phyloP scores from a whole-genome alignment of 2,797 vertebrate species.

The Dendrocincla tyrannina region DNA sequence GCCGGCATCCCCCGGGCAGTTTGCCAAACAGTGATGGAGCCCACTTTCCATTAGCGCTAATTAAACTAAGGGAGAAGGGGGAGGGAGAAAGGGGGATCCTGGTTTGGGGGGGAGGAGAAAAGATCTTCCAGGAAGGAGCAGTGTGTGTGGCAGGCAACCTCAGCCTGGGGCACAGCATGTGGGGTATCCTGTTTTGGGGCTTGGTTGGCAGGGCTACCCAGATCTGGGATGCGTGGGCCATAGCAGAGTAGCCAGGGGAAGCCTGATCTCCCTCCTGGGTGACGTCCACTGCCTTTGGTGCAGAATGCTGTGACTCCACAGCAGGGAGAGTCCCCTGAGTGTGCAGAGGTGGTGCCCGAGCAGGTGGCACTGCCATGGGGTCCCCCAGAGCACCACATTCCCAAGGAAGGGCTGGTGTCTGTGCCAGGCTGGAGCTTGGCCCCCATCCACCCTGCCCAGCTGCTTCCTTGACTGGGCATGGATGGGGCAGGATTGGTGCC shows the following conservation, averaged over 20 bases:
- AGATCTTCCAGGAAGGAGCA: slow-evolving; percentile 39
- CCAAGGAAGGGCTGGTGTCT: not conserved
- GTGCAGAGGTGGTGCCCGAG: not conserved
- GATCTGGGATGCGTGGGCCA: not conserved
- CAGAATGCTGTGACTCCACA: not conserved
- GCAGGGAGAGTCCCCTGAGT: not conserved
- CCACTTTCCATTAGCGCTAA: slow-evolving; percentile 75
- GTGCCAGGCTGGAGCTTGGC: not conserved
- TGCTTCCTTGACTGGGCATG: rapidly evolving
- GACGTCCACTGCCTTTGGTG: not conserved
- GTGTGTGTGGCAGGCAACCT: not conserved
- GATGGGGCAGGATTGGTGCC: not conserved
- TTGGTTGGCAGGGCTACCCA: not conserved
- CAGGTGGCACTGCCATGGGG: not conserved
- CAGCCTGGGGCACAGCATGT: rapidly evolving
- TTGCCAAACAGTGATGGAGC: slow-evolving; percentile 66
- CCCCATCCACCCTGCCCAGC: not conserved
- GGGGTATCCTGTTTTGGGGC: not conserved
- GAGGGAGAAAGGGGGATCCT: slow-evolving; percentile 9
- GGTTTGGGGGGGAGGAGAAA: not conserved
- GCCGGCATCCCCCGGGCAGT: slow-evolving; percentile 60
- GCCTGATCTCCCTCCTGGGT: not conserved
- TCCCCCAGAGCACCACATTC: not conserved
- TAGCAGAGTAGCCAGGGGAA: rapidly evolving
- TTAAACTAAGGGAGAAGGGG: slow-evolving; percentile 52